phyloP scores from a whole-genome alignment of 1,140 invertebrate genomes.

The Galleria mellonella region DNA sequence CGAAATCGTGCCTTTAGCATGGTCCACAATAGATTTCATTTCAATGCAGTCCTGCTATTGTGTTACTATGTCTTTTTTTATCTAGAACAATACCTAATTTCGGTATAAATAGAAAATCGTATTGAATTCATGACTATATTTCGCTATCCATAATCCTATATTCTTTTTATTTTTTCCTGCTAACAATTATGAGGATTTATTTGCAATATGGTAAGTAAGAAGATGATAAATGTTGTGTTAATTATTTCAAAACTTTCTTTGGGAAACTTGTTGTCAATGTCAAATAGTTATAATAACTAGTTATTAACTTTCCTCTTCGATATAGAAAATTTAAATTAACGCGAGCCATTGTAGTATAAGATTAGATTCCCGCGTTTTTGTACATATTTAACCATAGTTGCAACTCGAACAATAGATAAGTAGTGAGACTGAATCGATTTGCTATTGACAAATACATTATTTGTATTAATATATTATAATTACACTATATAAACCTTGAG shows the following conservation, averaged over 20 bases:
- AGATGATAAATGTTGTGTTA: not conserved
- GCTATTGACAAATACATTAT: not conserved
- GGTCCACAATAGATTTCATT: constrained; percentile 35
- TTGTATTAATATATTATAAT: not conserved
- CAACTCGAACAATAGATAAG: constrained; percentile 3
- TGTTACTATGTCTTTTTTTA: constrained; percentile 25
- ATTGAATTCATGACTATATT: not conserved
- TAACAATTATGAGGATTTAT: constrained; percentile 28
- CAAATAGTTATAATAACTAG: constrained; percentile 36
- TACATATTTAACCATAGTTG: constrained; percentile 5
- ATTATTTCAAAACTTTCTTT: constrained; percentile 16
- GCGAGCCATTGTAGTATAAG: constrained; percentile 25
- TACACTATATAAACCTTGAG: not conserved
- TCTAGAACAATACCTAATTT: constrained; percentile 1
- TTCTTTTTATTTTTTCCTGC: constrained; percentile 32
- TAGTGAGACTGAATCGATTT: too few species aligned
- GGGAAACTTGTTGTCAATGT: constrained; percentile 23
- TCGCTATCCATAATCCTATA: constrained; percentile 20
- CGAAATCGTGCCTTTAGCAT: constrained; percentile 14
- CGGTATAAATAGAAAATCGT: not conserved
- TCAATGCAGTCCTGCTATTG: constrained; percentile 28
- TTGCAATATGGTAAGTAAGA: constrained; percentile 24
- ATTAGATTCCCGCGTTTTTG: constrained; percentile 59
- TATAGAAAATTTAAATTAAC: constrained; percentile 47
- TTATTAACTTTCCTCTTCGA: constrained; percentile 61